These are phyloP conservation scores for Petaurus breviceps DNA, from an alignment of 2,113 vertebrate species.

Conservation along the genomic window DNA sequence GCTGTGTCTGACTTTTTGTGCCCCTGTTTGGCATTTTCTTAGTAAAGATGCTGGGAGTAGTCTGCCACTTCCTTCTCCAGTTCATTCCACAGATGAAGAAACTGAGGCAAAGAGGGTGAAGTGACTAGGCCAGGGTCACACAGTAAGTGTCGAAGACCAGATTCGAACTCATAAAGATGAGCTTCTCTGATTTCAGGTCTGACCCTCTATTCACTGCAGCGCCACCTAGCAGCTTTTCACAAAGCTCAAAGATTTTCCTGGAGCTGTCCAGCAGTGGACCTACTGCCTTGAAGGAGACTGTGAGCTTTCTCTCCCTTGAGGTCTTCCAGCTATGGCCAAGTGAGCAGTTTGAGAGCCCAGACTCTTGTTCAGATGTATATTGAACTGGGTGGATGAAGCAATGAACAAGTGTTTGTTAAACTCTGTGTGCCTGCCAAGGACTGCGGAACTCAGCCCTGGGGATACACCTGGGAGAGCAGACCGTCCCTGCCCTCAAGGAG, in stretches of 20 bases:
- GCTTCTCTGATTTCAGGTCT: no score
- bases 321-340: background rate
- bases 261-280: background rate
- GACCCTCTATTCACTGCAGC: no score
- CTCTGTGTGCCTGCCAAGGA: background rate
- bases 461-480: background rate
- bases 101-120: background rate
- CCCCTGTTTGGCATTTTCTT: no score
- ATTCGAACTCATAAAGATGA: background rate
- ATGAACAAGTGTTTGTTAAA: background rate
- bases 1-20: background rate
- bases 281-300: no score
- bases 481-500: no score
- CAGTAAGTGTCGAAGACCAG: background rate
- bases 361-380: background rate
- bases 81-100: background rate
- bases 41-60: no score
- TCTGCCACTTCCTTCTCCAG: background rate
- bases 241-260: background rate
- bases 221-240: no score
- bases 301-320: no score
- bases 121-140: background rate
- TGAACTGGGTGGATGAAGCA: background rate
- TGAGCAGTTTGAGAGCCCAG: background rate
- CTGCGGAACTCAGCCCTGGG: background rate